Percentiles rank a stretch among this genome's conserved stretches.
phyloP scores from a whole-genome alignment of 2,888 invertebrate genomes.

The Parascotia fuliginaria region DNA sequence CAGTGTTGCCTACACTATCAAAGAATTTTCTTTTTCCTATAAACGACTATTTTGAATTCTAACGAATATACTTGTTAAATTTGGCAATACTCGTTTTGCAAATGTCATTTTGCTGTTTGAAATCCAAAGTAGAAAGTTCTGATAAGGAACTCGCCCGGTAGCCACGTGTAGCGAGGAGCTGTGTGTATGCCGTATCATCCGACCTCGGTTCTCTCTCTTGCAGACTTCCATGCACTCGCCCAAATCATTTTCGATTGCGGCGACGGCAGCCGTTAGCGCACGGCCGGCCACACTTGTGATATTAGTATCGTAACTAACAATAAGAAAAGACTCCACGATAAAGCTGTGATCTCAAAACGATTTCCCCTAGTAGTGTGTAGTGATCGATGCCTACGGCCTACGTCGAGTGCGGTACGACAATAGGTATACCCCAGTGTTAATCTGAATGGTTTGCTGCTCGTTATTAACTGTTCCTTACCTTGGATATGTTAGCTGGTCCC shows the following conservation, averaged over 20 bases:
- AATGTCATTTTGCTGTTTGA: not conserved
- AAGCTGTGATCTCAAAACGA: slow-evolving; percentile 78
- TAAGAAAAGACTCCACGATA: slow-evolving; percentile 74
- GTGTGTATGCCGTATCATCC: slow-evolving; percentile 54
- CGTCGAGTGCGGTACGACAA: slow-evolving; percentile 59
- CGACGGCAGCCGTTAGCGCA: slow-evolving; percentile 85
- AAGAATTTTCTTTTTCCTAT: not conserved
- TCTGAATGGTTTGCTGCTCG: slow-evolving; percentile 85
- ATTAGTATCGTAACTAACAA: slow-evolving; percentile 72
- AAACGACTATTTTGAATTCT: not conserved
- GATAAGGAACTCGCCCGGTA: not conserved
- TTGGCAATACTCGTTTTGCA: not conserved
- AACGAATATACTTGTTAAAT: not conserved
- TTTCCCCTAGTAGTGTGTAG: slow-evolving; percentile 73
- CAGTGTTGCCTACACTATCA: too few species aligned
- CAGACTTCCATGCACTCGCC: slow-evolving; percentile 92
- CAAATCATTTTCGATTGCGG: slow-evolving; percentile 89
- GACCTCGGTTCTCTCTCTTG: slow-evolving; percentile 84
- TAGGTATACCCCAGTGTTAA: slow-evolving; percentile 80
- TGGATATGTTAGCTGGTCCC: slow-evolving; percentile 69
- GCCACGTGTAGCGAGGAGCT: slow-evolving; percentile 13
- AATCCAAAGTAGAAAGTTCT: slow-evolving; percentile 2
- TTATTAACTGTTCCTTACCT: slow-evolving; percentile 74
- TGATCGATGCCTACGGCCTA: slow-evolving; percentile 56
- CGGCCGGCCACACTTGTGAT: slow-evolving; percentile 64